Conservation (phyloP, 2,888 invertebrate species). For the Zelleria hepariella region DNA sequence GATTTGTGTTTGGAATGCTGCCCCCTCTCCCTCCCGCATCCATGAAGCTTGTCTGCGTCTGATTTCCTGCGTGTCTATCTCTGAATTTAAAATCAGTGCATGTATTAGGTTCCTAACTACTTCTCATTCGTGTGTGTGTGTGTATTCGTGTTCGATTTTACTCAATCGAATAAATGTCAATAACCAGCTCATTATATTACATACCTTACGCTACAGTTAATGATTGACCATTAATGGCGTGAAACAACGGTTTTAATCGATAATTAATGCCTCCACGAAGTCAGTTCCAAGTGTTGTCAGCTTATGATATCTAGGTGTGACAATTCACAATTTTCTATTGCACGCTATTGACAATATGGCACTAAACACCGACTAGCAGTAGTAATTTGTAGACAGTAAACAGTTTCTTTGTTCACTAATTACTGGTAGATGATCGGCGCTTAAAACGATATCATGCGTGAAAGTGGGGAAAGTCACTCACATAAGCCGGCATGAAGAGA, state of each 20-base stretch:
- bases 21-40: conserved; percentile 33
- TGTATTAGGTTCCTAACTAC: too few relatives aligned
- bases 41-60: conserved; percentile 2
- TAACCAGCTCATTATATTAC: too few relatives aligned
- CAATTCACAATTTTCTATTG: not conserved
- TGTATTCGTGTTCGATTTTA: too few relatives aligned
- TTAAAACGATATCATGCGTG: conserved; percentile 39
- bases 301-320: too few relatives aligned
- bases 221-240: too few relatives aligned
- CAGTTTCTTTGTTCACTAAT: conserved; percentile 24
- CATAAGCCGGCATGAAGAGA: conserved; percentile 19
- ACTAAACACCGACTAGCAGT: conserved; percentile 6
- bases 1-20: conserved; percentile 56
- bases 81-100: not conserved
- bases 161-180: too few relatives aligned
- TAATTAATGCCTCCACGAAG: not conserved
- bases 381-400: conserved; percentile 8
- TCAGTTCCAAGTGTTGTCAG: not conserved
- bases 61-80: not conserved
- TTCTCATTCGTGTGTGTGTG: too few relatives aligned
- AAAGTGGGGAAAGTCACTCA: conserved; percentile 58
- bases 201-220: too few relatives aligned
- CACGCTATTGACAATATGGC: conserved; percentile 5
- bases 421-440: conserved; percentile 37
- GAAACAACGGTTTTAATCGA: too few relatives aligned